Base-by-base conservation (phyloP, 37 sponge, comb jelly and placozoan genomes). In the Halichondria panicea region DNA sequence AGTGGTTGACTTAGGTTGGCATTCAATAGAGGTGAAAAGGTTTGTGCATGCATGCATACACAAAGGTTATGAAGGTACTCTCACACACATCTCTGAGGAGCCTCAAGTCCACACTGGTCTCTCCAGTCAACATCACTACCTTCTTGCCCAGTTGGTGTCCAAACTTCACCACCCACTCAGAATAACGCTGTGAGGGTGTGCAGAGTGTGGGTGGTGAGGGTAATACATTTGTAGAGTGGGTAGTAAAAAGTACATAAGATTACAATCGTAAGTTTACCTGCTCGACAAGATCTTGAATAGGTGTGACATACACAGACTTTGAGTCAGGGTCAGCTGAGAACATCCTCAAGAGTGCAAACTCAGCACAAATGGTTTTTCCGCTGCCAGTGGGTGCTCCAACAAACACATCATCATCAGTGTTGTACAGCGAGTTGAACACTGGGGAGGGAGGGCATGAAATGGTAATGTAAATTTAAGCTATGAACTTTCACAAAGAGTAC, bases 351-450 rank as follows among this genome's bases (percentile, higher is more conserved):
- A 98, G 88, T 32, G 96, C 99, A 85, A 98, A 87, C 84, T 98
- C 99, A 38, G 96, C 99, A 82, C 99, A 98, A 22, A 98, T 82
- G 50, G 99, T 98, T 72, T 98, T 98, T 6, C 99, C 99, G 84
- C 96, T 95, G 19, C 99, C 99, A 60, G 91, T 93, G 7, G 99
- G 96, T 15, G 96, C 96, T 39, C 96, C 99, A 55, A 98, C 81
- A 73, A 98, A 93, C 59, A 95, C 92, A 88, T 95, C 96, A 2
- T 98, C 96, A 73, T 98, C 94, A 48, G 92, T 86, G 67, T 93
- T 98, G 90, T 98, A 98, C 42, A 98, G 77, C 22, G 89, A 32
- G 70, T 98, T 98, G 87, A 98, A 98, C 55, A 97, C 97, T 92
- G 56, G 27, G 18, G 50, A 61, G 34, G 76, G 21, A 39, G 55